Base-by-base conservation (phyloP, 2,797 vertebrate genomes). In the Sorex maritimensis region DNA sequence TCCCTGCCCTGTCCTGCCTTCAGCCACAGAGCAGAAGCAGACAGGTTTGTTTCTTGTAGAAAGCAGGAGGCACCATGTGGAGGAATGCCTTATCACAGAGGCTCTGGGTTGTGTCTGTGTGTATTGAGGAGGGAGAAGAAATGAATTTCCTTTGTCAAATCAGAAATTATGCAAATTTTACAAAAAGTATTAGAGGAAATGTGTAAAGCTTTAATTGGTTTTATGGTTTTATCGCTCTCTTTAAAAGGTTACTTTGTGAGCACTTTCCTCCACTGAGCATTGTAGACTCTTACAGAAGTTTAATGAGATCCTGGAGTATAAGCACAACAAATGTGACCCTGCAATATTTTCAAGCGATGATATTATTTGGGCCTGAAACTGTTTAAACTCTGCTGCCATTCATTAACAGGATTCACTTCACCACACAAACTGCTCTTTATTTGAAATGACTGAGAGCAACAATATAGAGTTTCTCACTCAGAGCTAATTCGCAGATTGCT, bases 321-420 rank as follows among this genome's bases (percentile, higher is more conserved):
- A 95, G 94, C 14, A 14, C 71, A 89, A 69, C 41, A 92, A 95
- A 86, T 44, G 81, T 69, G 23, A 88, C 86, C 96, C 90, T 88
- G 93, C 74, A 97, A 97, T 98, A 96, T 98, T 98, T 98, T 97
- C 97, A 97, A 98, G 97, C 97, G 98, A 81, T 94, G 98, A 90
- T 97, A 97, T 97, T 97, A 94, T 98, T 96, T 96, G 96, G 96
- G 90, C 94, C 96, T 97, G 96, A 97, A 98, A 97, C 97, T 97
- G 84, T 97, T 97, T 98, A 93, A 81, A 86, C 96, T 95, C 65
- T 98, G 92, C 96, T 97, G 97, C 98, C 97, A 98, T 98, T 98
- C 98, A 93, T 98, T 98, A 98, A 98, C 97, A 98, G 98, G 98
- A 98, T 98, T 98, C 98, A 98, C 98, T 98, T 98, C 96, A 98